Evolutionary conservation across 2,113 vertebrate genomes (phyloP).

Genomic region (Cairina moschata): DNA sequence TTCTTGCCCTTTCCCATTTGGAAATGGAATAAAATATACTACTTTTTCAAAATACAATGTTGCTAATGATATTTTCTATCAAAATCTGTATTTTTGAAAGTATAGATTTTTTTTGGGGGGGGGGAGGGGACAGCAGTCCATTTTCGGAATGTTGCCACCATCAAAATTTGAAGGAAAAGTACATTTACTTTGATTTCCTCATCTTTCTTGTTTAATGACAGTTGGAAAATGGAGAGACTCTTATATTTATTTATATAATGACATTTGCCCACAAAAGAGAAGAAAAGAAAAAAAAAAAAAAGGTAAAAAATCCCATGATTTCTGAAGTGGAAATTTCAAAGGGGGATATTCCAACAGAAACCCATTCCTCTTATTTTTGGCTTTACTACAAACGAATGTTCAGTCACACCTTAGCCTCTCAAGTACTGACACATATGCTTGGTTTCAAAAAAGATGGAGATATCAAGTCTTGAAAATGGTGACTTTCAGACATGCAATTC

Average conservation of each 20-base stretch:
- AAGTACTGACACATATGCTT: slow-evolving; percentile 1
- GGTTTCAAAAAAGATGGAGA: slow-evolving; percentile 24
- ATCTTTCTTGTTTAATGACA: neutral
- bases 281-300: neutral
- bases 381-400: slow-evolving; percentile 26
- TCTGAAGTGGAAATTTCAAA: slow-evolving; percentile 51
- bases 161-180: neutral
- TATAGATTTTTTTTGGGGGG: neutral
- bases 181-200: neutral
- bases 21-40: neutral
- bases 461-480: slow-evolving; percentile 3
- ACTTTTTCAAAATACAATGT: neutral
- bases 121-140: neutral
- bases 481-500: neutral
- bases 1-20: neutral
- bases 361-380: neutral
- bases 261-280: neutral
- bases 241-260: neutral
- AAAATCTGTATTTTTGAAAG: neutral
- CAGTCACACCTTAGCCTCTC: neutral
- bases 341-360: neutral
- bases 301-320: neutral
- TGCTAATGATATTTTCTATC: neutral
- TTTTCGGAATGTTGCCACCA: neutral
- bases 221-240: neutral